Evolutionary conservation across 1,140 invertebrate genomes (phyloP), one percentile per base, ranked within the genome.

Genomic region (Heliconius hermathena): DNA sequence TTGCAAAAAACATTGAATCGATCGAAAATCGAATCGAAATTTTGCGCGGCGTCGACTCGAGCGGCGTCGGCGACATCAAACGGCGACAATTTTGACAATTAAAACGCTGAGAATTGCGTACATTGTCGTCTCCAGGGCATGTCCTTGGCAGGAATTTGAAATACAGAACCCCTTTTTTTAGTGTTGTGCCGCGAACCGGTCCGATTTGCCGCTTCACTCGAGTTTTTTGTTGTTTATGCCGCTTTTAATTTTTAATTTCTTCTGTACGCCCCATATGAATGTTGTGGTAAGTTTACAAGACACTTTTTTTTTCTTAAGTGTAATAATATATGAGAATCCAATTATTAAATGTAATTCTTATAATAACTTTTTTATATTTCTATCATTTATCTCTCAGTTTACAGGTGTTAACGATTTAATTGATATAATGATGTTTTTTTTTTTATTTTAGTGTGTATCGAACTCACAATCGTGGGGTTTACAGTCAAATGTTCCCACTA

Each of bases 101-200:
- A 92, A 92, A 93, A 89, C 81, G 88, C 89, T 85, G 81, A 81
- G 85, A 85, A 91, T 92, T 81, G 87, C 88, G 80, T 81, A 84
- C 89, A 88, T 89, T 86, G 89, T 85, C 82, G 82, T 81, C 82
- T 74, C 82, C 83, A 74, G 83, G 81, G 78, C 78, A 86, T 91
- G 91, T 90, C 91, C 91, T 93, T 93, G 91, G 85, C 81, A 83
- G 88, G 91, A 91, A 93, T 93, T 86, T 85, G 82, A 87, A 84
- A 82, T 84, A 74, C 82, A 83, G 75, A 84, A 78, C 75, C 78
- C 79, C 82, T 72, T 87, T 84, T 88, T 85, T 88, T 85, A 74
- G 41, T 74, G 71, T 26, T n/a, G 84, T 85, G 70, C 60, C 73
- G 71, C 11, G 60, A 85, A 88, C 86, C 86, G 83, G 87, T 90